Evolutionary conservation across 2,888 invertebrate species (phyloP), one percentile per base, ranked within the genome.

Genomic region (Isoperla grammatica): DNA sequence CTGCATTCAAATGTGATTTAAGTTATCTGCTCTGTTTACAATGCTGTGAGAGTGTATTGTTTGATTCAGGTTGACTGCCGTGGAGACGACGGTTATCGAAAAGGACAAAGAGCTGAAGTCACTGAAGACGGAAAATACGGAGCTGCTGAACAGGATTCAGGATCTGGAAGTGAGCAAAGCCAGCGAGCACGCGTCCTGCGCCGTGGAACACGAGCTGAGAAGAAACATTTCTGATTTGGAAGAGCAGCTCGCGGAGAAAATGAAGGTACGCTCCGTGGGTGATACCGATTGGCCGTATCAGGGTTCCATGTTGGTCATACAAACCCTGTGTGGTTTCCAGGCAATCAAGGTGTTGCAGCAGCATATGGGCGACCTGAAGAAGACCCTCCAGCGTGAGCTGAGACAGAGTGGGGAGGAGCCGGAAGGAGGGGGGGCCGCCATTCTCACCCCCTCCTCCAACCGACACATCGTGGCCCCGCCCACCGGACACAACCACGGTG

Each of bases 361-460:
- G 73, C 83, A 93, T 67, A 76, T 95, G 72, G 82, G 85, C 17
- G 95, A 95, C 71, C 85, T 95, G 81, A 93, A 94, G 73, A 95
- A 95, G 74, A 92, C 93, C 0, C 77, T 95, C 56, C 94, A 95
- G 71, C 82, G 88, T 64, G 95, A 95, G 75, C 76, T 95, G 57
- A 84, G 84, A 68, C 74, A 77, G 8, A 76, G 76, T 23, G 73
- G 78, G 54, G 84, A 60, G 12, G 50, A 81, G 68, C 8, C 29
- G 4, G 29, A 83, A 79, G 11, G 15, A 4, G 11, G 15, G 6
- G 11, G 15, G 3, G n/a, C 40, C 11, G 40, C 40, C 11, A 40
- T 15, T 40, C 42, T 62, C 40, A 35, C 46, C 12, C 57, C 61
- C n/a, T 55, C 55, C 42, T 59, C 61, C 17, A 54, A 53, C 46